These are phyloP conservation scores for Tuta absoluta DNA, from an alignment of 2,888 invertebrate species.

Conservation along the genomic window DNA sequence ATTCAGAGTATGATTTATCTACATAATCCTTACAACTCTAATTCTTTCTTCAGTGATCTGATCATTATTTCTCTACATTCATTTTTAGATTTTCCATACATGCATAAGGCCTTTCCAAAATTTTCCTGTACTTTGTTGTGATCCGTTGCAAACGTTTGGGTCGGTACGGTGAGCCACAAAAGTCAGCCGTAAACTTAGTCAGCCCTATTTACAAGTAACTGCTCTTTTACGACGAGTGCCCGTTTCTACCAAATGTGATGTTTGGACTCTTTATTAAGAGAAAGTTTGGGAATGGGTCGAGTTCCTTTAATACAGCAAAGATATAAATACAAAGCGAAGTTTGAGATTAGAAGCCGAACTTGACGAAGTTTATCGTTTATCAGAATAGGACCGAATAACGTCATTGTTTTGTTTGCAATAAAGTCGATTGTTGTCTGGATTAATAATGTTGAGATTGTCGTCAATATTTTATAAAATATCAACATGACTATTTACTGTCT, in stretches of 20 bases:
- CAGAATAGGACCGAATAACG: background rate
- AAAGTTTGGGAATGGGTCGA: background rate
- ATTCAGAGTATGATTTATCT: no score
- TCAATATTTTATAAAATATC: no score
- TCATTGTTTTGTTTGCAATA: constrained; percentile 1
- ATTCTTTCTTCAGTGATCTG: no score
- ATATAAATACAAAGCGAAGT: constrained; percentile 18
- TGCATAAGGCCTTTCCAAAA: no score
- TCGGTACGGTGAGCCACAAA: background rate
- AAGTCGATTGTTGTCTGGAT: background rate
- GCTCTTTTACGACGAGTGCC: constrained; percentile 30
- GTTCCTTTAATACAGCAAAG: background rate
- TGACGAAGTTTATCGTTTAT: background rate
- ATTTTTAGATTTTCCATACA: no score
- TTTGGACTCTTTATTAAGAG: constrained; percentile 24
- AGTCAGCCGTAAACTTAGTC: background rate
- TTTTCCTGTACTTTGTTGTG: background rate
- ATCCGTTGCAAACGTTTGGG: background rate
- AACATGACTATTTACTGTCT: no score
- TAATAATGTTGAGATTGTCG: no score
- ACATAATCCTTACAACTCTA: no score
- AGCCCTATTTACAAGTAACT: constrained; percentile 2
- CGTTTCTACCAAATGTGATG: constrained; percentile 31
- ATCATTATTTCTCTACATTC: no score
- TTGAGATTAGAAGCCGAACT: constrained; percentile 12